Conservation (phyloP, 2,797 vertebrate genomes). For the Tolypeutes matacus region DNA sequence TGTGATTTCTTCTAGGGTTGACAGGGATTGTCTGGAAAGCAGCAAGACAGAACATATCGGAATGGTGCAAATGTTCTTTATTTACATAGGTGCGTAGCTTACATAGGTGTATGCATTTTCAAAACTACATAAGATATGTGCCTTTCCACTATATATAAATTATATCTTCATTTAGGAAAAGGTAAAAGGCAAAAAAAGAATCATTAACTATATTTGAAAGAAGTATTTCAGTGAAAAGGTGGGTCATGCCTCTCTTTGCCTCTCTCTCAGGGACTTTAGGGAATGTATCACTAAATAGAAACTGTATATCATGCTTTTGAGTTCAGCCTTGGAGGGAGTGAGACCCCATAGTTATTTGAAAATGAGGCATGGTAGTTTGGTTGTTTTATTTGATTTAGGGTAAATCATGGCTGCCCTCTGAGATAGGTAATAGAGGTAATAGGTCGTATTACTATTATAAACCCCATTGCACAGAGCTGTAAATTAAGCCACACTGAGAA, state of each 20-base stretch:
- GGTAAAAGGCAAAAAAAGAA: neutral
- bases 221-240: neutral
- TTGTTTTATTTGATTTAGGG: neutral
- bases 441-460: too few species aligned
- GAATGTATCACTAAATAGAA: neutral
- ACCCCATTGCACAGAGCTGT: too few species aligned
- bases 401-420: neutral
- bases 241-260: accelerated
- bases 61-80: neutral
- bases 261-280: neutral
- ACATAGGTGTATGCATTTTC: neutral
- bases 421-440: too few species aligned
- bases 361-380: neutral
- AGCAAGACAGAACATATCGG: neutral
- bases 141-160: neutral
- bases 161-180: neutral
- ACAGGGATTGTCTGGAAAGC: neutral
- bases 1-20: neutral
- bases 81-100: neutral
- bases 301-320: accelerated
- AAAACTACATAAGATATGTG: neutral
- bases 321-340: neutral
- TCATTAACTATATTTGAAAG: constrained; percentile 1
- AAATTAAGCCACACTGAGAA: neutral
- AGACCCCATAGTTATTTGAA: neutral